Conservation (phyloP, 2,113 vertebrate species). For the Syngnathus scovelli region DNA sequence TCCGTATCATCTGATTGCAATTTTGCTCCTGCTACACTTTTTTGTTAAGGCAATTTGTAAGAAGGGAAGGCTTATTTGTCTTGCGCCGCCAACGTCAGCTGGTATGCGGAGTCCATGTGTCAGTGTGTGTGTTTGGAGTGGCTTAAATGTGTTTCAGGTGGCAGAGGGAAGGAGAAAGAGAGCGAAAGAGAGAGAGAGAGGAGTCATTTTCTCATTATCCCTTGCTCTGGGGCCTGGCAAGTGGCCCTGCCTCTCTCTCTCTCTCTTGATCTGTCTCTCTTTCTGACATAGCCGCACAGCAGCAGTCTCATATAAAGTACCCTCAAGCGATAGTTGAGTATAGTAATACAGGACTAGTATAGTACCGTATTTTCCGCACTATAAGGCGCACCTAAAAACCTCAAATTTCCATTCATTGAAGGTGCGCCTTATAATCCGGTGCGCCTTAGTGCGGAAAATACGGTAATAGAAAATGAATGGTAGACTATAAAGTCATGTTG, state of each 20-base stretch:
- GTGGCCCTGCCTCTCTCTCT: slow-evolving; percentile 23
- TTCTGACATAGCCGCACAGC: slow-evolving; percentile 27
- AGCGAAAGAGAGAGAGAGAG: slow-evolving; percentile 34
- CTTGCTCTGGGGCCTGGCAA: slow-evolving; percentile 36
- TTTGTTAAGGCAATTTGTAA: slow-evolving; percentile 62
- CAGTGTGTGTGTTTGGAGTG: slow-evolving; percentile 19
- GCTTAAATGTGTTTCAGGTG: slow-evolving; percentile 63
- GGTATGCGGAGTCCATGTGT: slow-evolving; percentile 33
- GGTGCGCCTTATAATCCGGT: no score
- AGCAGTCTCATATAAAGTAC: not conserved
- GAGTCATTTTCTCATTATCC: slow-evolving; percentile 65
- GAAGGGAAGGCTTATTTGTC: slow-evolving; percentile 59
- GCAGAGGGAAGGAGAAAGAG: slow-evolving; percentile 29
- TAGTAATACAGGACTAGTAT: no score
- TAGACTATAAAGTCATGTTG: no score
- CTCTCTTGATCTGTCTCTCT: not conserved
- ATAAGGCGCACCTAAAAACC: no score
- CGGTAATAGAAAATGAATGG: no score
- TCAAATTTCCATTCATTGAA: no score
- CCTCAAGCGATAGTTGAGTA: no score
- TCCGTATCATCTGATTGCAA: slow-evolving; percentile 65
- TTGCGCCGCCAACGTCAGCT: slow-evolving; percentile 44
- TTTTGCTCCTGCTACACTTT: slow-evolving; percentile 53
- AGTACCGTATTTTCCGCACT: no score
- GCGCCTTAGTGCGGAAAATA: no score